A percentile compares a stretch with the other conserved stretches of the same genome.
Evolutionary conservation across 2,888 invertebrate genomes (phyloP).

Genomic region (Maniola hyperantus): DNA sequence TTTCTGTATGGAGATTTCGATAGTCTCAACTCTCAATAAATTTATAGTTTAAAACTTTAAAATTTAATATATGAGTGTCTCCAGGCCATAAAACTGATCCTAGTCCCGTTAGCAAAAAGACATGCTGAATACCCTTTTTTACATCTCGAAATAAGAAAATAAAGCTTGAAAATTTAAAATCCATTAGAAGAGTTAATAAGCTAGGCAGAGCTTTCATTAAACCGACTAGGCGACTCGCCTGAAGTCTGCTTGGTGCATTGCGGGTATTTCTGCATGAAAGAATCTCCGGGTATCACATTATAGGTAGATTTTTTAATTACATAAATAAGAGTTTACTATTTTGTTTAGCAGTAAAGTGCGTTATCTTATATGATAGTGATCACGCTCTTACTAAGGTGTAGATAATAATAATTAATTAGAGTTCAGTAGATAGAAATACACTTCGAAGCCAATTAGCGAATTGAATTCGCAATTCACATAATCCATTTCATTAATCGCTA

Average conservation of each 20-base stretch:
- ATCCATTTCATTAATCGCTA: not conserved
- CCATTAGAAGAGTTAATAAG: conserved; percentile 5
- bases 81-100: too few relatives aligned
- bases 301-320: not conserved
- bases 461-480: not conserved
- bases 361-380: not conserved
- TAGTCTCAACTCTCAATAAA: not conserved
- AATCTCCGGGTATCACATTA: not conserved
- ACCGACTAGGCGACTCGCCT: conserved; percentile 21
- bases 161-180: not conserved
- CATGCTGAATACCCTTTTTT: too few relatives aligned
- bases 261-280: conserved; percentile 17
- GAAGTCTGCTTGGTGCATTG: conserved; percentile 25
- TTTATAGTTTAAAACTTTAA: not conserved
- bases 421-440: not conserved
- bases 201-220: conserved; percentile 14
- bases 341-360: not conserved
- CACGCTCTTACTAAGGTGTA: not conserved
- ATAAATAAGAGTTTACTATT: not conserved
- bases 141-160: not conserved
- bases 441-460: not conserved
- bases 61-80: too few relatives aligned
- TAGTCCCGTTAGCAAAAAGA: too few relatives aligned
- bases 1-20: not conserved
- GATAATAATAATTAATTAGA: not conserved